These are phyloP conservation scores for Thalassoma bifasciatum DNA, from an alignment of 2,113 vertebrate genomes.

Conservation along the genomic window DNA sequence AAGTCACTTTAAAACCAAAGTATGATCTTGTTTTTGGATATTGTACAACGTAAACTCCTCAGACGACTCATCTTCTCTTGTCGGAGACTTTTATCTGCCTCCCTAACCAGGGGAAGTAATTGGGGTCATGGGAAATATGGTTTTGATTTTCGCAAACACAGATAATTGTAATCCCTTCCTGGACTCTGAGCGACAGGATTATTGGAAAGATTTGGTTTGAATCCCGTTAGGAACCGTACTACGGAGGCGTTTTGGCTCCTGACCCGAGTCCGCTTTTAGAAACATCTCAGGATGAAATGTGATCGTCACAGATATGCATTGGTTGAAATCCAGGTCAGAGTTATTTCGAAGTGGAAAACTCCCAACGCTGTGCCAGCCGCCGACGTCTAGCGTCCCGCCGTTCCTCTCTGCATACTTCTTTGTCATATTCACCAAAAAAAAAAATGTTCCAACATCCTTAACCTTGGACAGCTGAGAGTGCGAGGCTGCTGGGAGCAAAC, in stretches of 20 bases:
- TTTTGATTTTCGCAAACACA: constrained; percentile 23
- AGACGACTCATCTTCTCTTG: not conserved
- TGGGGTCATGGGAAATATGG: constrained; percentile 22
- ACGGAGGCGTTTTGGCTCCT: constrained; percentile 18
- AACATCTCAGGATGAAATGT: constrained; percentile 52
- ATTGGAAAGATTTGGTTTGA: not conserved
- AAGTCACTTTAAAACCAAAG: no score
- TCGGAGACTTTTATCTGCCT: not conserved
- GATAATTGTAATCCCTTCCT: constrained; percentile 5
- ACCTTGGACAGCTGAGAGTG: constrained; percentile 31
- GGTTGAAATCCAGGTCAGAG: constrained; percentile 58
- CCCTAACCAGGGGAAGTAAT: constrained; percentile 15
- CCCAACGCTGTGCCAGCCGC: constrained; percentile 36
- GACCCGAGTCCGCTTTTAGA: constrained; percentile 50
- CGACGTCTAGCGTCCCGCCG: constrained; percentile 13
- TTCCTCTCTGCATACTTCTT: constrained; percentile 26
- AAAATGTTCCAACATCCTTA: constrained; percentile 28
- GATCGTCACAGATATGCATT: constrained; percentile 34
- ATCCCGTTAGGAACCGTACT: constrained; percentile 15
- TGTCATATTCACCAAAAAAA: constrained; percentile 33
- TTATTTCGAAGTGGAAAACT: constrained; percentile 65
- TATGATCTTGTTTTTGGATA: no score
- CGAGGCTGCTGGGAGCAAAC: not conserved
- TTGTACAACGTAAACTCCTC: no score
- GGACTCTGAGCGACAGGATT: constrained; percentile 9